A percentile compares a stretch with the other conserved stretches of the same genome.
Evolutionary conservation across 1,140 invertebrate genomes (phyloP).

Genomic region (Dryas iulia): DNA sequence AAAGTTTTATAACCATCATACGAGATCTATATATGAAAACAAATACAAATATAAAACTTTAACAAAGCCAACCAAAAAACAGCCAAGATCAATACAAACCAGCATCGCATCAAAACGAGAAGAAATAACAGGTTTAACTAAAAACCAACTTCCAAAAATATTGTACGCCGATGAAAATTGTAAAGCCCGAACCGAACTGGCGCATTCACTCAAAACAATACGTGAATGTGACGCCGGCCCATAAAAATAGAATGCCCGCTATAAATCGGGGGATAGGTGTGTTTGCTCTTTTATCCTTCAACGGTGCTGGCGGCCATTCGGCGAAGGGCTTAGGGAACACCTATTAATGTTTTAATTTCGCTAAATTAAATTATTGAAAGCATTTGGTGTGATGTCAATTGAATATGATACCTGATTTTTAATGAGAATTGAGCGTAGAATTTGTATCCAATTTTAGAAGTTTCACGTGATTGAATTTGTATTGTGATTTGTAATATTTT

Average conservation of each 20-base stretch:
- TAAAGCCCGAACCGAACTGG: neutral
- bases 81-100: neutral
- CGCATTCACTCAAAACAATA: slow-evolving; percentile 18
- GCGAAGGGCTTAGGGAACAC: slow-evolving; percentile 10
- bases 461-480: neutral
- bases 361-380: slow-evolving; percentile 12
- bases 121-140: slow-evolving; percentile 5
- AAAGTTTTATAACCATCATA: too few species aligned
- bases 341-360: slow-evolving; percentile 11
- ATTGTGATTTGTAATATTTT: too few species aligned
- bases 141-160: neutral
- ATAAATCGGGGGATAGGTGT: slow-evolving; percentile 11
- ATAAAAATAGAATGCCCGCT: slow-evolving; percentile 16
- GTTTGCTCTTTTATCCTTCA: slow-evolving; percentile 17
- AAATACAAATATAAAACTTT: too few species aligned
- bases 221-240: slow-evolving; percentile 6
- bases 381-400: neutral
- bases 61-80: neutral
- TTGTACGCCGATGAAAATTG: slow-evolving; percentile 8
- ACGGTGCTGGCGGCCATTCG: neutral
- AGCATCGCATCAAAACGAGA: neutral
- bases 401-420: neutral
- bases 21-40: too few species aligned
- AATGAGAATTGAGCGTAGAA: neutral
- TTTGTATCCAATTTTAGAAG: neutral